Conservation (phyloP, 2,888 invertebrate species). For the Plebejus anna region DNA sequence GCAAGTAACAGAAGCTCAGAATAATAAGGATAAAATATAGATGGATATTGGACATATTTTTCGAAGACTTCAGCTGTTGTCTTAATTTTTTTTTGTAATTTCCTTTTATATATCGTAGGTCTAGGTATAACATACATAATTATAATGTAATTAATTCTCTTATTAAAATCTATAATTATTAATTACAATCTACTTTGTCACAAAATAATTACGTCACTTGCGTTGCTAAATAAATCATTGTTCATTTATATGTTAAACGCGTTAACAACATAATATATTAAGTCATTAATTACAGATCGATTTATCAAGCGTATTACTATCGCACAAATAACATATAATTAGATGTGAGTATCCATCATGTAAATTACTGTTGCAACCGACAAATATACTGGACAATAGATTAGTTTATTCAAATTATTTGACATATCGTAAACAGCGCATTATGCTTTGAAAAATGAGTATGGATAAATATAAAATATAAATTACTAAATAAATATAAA, state of each 20-base stretch:
- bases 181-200: background rate
- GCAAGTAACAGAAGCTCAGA: too few relatives aligned
- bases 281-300: constrained; percentile 11
- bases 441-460: too few relatives aligned
- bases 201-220: background rate
- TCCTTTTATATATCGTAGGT: background rate
- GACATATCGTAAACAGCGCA: too few relatives aligned
- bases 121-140: background rate
- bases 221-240: background rate
- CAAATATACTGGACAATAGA: background rate
- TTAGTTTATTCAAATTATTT: background rate
- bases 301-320: background rate
- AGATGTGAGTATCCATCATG: background rate
- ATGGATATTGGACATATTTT: too few relatives aligned
- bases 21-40: too few relatives aligned
- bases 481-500: too few relatives aligned
- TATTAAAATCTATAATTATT: background rate
- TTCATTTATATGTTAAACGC: constrained; percentile 4
- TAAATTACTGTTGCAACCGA: background rate
- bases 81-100: background rate
- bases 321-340: constrained; percentile 4
- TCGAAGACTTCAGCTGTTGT: too few relatives aligned
- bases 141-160: background rate
- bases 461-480: too few relatives aligned
- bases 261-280: background rate